Percentiles rank a stretch among this genome's conserved stretches.
phyloP scores from a whole-genome alignment of 2,888 invertebrate species.

The Mesochorus sp. region DNA sequence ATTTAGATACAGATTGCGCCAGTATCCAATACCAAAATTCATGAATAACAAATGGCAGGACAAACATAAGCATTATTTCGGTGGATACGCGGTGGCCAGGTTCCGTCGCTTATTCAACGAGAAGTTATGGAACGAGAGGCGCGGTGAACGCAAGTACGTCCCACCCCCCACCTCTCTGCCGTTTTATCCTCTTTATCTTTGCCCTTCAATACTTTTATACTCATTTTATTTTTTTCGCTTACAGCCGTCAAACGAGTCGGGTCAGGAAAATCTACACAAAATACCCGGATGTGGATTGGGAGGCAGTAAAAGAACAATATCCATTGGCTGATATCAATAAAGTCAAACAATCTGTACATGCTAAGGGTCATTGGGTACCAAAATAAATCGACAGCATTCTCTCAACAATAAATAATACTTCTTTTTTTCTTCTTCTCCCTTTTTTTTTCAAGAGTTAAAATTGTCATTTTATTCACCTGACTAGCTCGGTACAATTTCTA shows the following conservation, averaged over 20 bases:
- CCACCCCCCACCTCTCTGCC: neutral
- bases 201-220: neutral
- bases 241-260: conserved; percentile 74
- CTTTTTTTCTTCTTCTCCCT: neutral
- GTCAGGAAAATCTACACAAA: conserved; percentile 83
- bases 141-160: conserved; percentile 12
- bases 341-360: conserved; percentile 6
- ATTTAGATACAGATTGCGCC: conserved; percentile 82
- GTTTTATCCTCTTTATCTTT: neutral
- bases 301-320: conserved; percentile 85
- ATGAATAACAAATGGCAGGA: conserved; percentile 87
- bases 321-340: conserved; percentile 61
- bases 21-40: conserved; percentile 87
- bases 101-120: conserved; percentile 87
- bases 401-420: no score
- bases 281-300: conserved; percentile 90
- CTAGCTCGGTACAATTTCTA: conserved; percentile 69
- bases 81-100: conserved; percentile 85
- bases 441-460: conserved; percentile 59
- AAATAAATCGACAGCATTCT: no score
- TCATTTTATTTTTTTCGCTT: conserved; percentile 60
- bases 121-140: conserved; percentile 83
- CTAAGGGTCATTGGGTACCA: no score
- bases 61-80: conserved; percentile 84
- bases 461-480: conserved; percentile 65